These are phyloP conservation scores for Andricus curvator DNA, from an alignment of 2,888 invertebrate species.

Conservation along the genomic window DNA sequence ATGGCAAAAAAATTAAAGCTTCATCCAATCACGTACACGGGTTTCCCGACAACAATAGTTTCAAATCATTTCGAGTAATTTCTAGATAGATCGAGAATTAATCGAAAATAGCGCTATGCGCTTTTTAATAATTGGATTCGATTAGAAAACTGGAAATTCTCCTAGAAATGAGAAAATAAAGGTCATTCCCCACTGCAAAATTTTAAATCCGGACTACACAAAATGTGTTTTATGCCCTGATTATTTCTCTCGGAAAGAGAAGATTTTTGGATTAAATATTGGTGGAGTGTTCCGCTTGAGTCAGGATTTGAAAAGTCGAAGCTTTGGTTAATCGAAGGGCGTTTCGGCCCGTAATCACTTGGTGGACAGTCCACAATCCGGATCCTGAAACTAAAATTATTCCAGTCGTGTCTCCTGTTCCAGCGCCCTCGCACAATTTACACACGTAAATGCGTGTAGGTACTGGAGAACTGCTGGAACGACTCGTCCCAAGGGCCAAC, in stretches of 20 bases:
- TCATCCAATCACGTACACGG: too few relatives aligned
- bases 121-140: too few relatives aligned
- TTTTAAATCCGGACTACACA: too few relatives aligned
- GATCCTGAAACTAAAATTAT: conserved; percentile 22
- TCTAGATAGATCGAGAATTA: too few relatives aligned
- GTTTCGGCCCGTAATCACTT: conserved; percentile 2
- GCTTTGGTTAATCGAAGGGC: conserved; percentile 3
- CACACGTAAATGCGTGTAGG: conserved; percentile 38
- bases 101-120: too few relatives aligned
- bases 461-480: conserved; percentile 16
- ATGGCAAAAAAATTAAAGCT: too few relatives aligned
- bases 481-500: conserved; percentile 26
- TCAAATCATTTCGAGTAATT: too few relatives aligned
- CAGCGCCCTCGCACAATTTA: conserved; percentile 26
- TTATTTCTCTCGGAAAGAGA: not conserved
- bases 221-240: not conserved
- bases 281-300: not conserved
- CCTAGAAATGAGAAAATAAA: too few relatives aligned
- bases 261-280: not conserved
- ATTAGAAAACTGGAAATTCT: too few relatives aligned
- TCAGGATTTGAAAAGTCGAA: not conserved
- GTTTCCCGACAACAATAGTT: too few relatives aligned
- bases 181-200: rapidly evolving
- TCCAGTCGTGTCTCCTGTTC: conserved; percentile 27
- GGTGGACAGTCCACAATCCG: conserved; percentile 19